Percentiles rank a stretch among this genome's conserved stretches.
Evolutionary conservation across 2,113 vertebrate genomes (phyloP).

Genomic region (Numenius arquata): DNA sequence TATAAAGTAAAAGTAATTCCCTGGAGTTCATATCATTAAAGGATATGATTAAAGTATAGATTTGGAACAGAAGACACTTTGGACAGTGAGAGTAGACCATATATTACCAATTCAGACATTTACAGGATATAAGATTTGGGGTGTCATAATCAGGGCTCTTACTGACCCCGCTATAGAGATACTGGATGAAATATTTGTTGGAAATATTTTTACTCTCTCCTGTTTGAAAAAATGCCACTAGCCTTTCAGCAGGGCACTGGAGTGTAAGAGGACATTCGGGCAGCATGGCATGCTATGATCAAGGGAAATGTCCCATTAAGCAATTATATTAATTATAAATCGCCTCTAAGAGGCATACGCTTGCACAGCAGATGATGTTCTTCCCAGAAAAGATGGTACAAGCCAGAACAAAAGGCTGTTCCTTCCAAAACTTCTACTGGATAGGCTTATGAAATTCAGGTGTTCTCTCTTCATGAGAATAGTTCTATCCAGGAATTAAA

Average conservation of each 20-base stretch:
- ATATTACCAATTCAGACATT: background rate
- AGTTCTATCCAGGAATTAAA: background rate
- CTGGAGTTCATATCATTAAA: background rate
- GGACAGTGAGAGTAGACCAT: background rate
- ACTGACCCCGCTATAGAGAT: background rate
- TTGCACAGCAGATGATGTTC: background rate
- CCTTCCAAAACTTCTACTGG: background rate
- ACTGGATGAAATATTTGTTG: background rate
- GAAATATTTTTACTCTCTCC: background rate
- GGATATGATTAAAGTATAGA: background rate
- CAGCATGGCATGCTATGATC: background rate
- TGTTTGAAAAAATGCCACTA: background rate
- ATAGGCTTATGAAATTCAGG: background rate
- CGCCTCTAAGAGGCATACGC: background rate
- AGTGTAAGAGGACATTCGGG: background rate
- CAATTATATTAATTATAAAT: conserved; percentile 17
- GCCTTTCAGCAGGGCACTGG: background rate
- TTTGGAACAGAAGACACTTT: background rate
- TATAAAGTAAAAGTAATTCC: background rate
- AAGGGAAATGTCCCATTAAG: conserved; percentile 4
- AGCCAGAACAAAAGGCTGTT: background rate
- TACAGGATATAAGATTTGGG: background rate
- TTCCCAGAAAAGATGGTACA: background rate
- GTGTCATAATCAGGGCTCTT: background rate
- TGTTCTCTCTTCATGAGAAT: background rate